A percentile compares a stretch with the other conserved stretches of the same genome.
Conservation (phyloP, 2,797 vertebrate genomes). For the Pogoniulus pusillus region DNA sequence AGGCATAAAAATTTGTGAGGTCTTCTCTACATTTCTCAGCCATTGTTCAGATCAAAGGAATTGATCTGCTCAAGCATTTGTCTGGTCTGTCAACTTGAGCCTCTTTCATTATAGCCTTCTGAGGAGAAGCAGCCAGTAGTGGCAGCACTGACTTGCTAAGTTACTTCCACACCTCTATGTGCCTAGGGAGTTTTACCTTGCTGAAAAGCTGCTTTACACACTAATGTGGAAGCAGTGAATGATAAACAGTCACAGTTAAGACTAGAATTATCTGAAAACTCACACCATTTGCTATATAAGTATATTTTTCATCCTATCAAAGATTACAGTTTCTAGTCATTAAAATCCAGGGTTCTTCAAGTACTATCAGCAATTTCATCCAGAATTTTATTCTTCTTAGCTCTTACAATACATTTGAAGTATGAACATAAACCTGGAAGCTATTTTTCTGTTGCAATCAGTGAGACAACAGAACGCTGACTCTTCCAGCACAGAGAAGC, state of each 20-base stretch:
- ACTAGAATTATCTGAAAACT: not conserved
- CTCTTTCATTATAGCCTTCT: not conserved
- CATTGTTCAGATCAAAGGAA: not conserved
- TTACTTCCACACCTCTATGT: not conserved
- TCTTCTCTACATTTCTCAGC: not conserved
- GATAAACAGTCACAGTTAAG: not conserved
- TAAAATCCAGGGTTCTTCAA: not conserved
- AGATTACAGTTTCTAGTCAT: not conserved
- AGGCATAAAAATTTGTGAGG: not conserved
- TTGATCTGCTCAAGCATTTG: not conserved
- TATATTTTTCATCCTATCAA: not conserved
- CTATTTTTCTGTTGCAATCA: not conserved
- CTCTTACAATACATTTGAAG: not conserved
- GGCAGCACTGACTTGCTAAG: not conserved
- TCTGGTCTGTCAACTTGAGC: not conserved
- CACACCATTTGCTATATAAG: not conserved
- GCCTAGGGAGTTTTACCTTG: not conserved
- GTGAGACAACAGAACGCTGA: rapidly evolving
- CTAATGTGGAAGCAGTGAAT: not conserved
- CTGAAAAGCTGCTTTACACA: not conserved
- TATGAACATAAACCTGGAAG: not conserved
- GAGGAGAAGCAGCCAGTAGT: not conserved
- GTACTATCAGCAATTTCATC: not conserved
- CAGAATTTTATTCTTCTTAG: not conserved
- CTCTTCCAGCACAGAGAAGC: not conserved